These are phyloP conservation scores for Sitta carolinensis DNA, from an alignment of 2,797 vertebrate species.

Conservation along the genomic window DNA sequence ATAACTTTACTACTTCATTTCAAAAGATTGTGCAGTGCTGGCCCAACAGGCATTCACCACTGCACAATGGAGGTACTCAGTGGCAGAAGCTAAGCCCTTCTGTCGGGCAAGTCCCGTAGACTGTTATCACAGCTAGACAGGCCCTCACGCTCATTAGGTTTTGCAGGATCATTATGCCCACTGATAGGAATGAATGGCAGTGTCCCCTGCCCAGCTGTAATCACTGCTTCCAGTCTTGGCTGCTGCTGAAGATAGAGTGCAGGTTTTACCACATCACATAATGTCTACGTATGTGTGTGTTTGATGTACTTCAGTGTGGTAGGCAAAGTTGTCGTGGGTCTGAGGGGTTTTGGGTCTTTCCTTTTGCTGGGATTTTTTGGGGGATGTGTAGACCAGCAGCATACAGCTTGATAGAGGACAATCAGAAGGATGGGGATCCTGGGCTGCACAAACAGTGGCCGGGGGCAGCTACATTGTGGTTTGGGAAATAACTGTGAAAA, in stretches of 20 bases:
- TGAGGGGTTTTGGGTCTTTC: background rate
- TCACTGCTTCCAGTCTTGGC: slow-evolving; percentile 21
- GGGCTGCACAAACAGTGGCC: rapidly evolving
- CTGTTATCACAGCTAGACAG: slow-evolving; percentile 45
- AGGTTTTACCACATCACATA: background rate
- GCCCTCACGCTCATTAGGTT: background rate
- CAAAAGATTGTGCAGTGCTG: slow-evolving; percentile 56
- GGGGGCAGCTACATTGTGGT: rapidly evolving
- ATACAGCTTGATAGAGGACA: background rate
- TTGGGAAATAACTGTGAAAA: background rate
- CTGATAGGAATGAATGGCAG: background rate
- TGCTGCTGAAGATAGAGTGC: background rate
- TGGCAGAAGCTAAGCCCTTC: background rate
- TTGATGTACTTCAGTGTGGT: background rate
- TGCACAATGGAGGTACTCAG: slow-evolving; percentile 43
- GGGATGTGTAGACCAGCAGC: background rate
- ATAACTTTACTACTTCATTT: slow-evolving; percentile 47
- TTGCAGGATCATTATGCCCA: slow-evolving; percentile 1
- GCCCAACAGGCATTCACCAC: slow-evolving; percentile 25
- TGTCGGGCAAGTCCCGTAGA: background rate
- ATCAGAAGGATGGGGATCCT: background rate
- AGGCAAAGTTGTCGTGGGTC: background rate
- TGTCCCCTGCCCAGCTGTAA: background rate
- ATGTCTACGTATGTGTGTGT: background rate
- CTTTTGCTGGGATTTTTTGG: background rate